Percentiles rank a stretch among this genome's conserved stretches.
Conservation (phyloP, 2,797 vertebrate species). For the Florisuga fusca region DNA sequence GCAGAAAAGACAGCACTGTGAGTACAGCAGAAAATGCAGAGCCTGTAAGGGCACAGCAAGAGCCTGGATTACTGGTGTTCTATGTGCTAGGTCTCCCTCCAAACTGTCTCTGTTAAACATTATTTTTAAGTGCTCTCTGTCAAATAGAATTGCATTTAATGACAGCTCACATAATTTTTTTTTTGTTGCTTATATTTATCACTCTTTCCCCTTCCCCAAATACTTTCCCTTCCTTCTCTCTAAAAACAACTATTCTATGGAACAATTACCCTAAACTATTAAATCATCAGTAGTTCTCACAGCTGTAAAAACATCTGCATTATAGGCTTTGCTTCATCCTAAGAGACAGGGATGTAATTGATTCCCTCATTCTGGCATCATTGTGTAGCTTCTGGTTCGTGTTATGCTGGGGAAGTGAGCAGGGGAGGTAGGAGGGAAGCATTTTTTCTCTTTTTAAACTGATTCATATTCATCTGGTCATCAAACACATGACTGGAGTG, state of each 20-base stretch:
- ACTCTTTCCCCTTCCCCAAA: background rate
- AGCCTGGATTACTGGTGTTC: background rate
- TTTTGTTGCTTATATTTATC: background rate
- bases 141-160: background rate
- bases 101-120: background rate
- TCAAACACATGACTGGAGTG: background rate
- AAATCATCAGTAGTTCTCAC: constrained; percentile 32
- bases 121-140: background rate
- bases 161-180: background rate
- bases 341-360: constrained; percentile 32
- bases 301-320: constrained; percentile 72
- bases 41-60: background rate
- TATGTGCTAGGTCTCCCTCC: background rate
- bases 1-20: background rate
- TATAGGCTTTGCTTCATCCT: constrained; percentile 26
- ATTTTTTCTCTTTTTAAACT: constrained; percentile 19
- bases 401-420: background rate
- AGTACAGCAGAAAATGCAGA: background rate
- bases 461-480: background rate
- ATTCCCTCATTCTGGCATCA: constrained; percentile 29
- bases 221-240: background rate
- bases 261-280: constrained; percentile 44
- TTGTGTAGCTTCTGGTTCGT: constrained; percentile 55
- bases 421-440: constrained; percentile 14
- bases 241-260: constrained; percentile 1